phyloP scores from a whole-genome alignment of 2,113 vertebrate genomes.

The Ptilorrhoa leucosticta region DNA sequence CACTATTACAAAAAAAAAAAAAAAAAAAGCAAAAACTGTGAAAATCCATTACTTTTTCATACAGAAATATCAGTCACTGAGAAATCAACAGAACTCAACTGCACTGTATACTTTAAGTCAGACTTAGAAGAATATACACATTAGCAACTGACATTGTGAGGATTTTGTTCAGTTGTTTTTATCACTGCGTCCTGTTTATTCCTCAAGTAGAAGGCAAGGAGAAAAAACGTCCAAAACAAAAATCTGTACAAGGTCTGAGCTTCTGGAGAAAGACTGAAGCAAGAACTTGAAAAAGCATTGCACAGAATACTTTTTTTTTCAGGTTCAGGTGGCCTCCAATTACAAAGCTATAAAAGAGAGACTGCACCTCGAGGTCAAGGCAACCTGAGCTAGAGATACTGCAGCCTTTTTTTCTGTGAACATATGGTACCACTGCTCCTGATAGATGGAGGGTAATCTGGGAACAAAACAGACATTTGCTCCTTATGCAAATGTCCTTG shows the following conservation, averaged over 20 bases:
- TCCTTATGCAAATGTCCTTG: slow-evolving; percentile 47
- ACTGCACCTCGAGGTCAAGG: slow-evolving; percentile 31
- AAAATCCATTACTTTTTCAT: background rate
- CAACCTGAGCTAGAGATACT: slow-evolving; percentile 51
- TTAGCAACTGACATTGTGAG: background rate
- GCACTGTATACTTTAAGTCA: background rate
- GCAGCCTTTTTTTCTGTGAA: slow-evolving; percentile 35
- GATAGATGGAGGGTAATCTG: slow-evolving; percentile 45
- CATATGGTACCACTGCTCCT: slow-evolving; percentile 56
- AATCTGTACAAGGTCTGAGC: background rate
- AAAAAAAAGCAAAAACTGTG: background rate
- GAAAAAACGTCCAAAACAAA: background rate
- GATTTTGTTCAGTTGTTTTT: background rate
- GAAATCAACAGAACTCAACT: background rate
- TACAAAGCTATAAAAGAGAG: slow-evolving; percentile 39
- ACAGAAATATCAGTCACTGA: background rate
- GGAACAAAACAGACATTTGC: slow-evolving; percentile 62
- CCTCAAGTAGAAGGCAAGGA: background rate
- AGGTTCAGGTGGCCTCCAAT: slow-evolving; percentile 24
- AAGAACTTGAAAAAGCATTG: background rate
- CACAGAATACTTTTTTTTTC: background rate
- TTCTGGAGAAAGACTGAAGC: background rate
- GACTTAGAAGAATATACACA: background rate
- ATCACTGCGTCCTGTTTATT: background rate
- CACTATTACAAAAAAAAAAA: background rate